Evolutionary conservation across 2,113 vertebrate genomes (phyloP).

Genomic region (Bufo bufo): DNA sequence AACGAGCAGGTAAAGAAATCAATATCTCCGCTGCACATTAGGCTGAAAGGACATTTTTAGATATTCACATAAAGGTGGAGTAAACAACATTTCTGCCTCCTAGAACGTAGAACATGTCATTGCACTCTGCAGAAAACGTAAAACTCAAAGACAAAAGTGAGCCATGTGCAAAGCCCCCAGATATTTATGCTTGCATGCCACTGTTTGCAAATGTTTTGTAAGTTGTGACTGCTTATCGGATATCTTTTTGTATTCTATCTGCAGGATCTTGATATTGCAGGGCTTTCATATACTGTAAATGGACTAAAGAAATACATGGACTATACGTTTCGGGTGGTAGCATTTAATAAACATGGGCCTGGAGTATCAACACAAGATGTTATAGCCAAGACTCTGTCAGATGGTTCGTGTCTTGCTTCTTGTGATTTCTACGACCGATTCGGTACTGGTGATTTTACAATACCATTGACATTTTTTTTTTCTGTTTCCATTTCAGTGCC

Average conservation of each 20-base stretch:
- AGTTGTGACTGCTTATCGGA: background rate
- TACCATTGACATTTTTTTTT: slow-evolving; percentile 7
- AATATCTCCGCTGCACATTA: background rate
- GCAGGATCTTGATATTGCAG: slow-evolving; percentile 85
- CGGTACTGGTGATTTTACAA: too few relatives aligned
- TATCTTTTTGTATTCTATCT: slow-evolving; percentile 42
- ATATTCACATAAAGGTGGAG: background rate
- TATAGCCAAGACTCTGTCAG: slow-evolving; percentile 82
- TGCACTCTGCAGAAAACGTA: background rate
- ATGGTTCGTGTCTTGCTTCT: slow-evolving; percentile 76
- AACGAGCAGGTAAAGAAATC: slow-evolving; percentile 82
- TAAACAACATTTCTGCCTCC: too few relatives aligned
- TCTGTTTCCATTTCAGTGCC: slow-evolving; percentile 79
- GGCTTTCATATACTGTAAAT: slow-evolving; percentile 79
- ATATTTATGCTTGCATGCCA: background rate
- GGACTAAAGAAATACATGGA: slow-evolving; percentile 92
- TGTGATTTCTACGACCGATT: background rate
- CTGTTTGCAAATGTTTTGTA: background rate
- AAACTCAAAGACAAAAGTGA: background rate
- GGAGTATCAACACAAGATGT: slow-evolving; percentile 95
- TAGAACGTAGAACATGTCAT: too few relatives aligned
- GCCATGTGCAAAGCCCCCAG: background rate
- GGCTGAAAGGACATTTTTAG: background rate
- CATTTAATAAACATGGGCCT: slow-evolving; percentile 93
- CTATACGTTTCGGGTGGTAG: slow-evolving; percentile 94